Percentiles rank a stretch among this genome's conserved stretches.
Conservation (phyloP, 2,888 invertebrate genomes). For the Brachyptera risi region DNA sequence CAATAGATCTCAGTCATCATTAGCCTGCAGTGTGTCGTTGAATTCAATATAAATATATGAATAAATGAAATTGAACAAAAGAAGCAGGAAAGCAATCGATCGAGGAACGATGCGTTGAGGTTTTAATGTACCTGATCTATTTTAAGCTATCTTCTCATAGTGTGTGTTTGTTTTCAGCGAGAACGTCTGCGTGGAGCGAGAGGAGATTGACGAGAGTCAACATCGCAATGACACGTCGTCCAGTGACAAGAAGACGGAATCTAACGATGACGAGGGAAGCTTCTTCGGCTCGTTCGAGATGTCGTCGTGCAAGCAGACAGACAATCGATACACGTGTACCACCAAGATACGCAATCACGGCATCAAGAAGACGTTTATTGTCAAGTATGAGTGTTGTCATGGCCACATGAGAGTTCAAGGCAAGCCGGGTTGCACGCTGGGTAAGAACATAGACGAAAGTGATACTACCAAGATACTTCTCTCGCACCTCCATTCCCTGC, state of each 20-base stretch:
- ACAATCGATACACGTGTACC: constrained; percentile 51
- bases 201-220: constrained; percentile 45
- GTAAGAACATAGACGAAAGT: constrained; percentile 38
- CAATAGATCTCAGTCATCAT: too few species aligned
- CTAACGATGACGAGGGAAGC: constrained; percentile 43
- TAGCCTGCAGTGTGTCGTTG: too few species aligned
- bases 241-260: constrained; percentile 39
- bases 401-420: constrained; percentile 51
- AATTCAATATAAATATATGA: too few species aligned
- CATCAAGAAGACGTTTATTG: constrained; percentile 56
- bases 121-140: too few species aligned
- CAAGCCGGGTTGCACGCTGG: constrained; percentile 47
- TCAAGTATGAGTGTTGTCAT: constrained; percentile 64
- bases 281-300: constrained; percentile 45
- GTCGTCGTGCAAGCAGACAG: constrained; percentile 49
- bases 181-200: constrained; percentile 60
- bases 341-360: constrained; percentile 54
- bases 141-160: too few species aligned
- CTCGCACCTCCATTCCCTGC: too few species aligned
- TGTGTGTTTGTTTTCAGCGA: constrained; percentile 47
- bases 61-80: too few species aligned
- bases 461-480: too few species aligned
- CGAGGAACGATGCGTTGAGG: too few species aligned
- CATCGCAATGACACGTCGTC: constrained; percentile 44
- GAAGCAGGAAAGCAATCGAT: too few species aligned